Evolutionary conservation across 2,888 invertebrate genomes (phyloP).

Genomic region (Meandrusa payeni): DNA sequence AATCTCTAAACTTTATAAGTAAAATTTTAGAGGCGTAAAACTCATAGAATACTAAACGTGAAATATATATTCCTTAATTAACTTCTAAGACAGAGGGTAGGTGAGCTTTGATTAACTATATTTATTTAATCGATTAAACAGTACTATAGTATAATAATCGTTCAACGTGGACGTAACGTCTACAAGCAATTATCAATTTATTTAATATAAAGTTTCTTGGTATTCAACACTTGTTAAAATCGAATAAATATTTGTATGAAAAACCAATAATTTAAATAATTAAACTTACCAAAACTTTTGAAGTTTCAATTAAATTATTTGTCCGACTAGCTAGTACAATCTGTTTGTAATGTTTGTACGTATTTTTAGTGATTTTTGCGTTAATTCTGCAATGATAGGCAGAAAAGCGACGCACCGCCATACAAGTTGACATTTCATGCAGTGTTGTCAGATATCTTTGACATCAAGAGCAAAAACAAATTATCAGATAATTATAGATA

Average conservation of each 20-base stretch:
- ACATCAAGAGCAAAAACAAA: too few relatives aligned
- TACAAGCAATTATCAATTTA: background rate
- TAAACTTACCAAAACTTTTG: slow-evolving; percentile 45
- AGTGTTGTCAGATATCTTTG: slow-evolving; percentile 36
- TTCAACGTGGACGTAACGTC: background rate
- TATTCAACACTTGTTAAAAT: background rate
- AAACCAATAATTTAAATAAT: background rate
- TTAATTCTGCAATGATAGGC: slow-evolving; percentile 70
- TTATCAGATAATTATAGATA: too few relatives aligned
- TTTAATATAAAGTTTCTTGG: slow-evolving; percentile 2
- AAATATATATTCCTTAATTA: too few relatives aligned
- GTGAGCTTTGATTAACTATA: too few relatives aligned
- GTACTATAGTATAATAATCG: background rate
- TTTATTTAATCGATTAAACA: too few relatives aligned
- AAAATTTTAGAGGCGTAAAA: too few relatives aligned
- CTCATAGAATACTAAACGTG: too few relatives aligned
- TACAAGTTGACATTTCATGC: slow-evolving; percentile 59
- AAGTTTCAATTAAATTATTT: slow-evolving; percentile 28
- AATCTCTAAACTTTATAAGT: too few relatives aligned
- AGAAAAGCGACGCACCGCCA: slow-evolving; percentile 71
- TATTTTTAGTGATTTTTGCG: slow-evolving; percentile 54
- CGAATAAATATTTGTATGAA: background rate
- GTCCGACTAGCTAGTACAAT: slow-evolving; percentile 29
- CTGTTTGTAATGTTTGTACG: slow-evolving; percentile 39
- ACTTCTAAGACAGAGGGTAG: too few relatives aligned